These are phyloP conservation scores for Rousettus madagascariensis DNA, from an alignment of 2,797 vertebrate genomes.

Conservation along the genomic window DNA sequence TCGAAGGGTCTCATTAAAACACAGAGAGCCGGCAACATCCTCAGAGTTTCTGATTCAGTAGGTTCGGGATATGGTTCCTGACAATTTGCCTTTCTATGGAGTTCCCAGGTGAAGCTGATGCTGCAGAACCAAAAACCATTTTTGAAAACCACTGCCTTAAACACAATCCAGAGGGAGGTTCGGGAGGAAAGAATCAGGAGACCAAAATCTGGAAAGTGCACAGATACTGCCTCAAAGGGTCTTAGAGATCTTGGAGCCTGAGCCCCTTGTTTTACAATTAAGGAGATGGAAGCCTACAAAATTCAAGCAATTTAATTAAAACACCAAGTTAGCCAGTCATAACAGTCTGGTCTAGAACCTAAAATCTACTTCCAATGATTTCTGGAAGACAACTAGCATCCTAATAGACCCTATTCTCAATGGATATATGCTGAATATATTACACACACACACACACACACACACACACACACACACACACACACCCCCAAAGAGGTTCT, in stretches of 20 bases:
- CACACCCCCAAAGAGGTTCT: not conserved
- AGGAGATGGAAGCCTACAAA: not conserved
- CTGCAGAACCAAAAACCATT: not conserved
- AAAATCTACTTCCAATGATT: not conserved
- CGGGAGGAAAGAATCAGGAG: not conserved
- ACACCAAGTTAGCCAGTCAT: not conserved
- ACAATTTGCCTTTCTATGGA: not conserved
- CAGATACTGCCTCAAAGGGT: accelerated
- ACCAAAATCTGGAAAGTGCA: not conserved
- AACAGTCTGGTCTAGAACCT: not conserved
- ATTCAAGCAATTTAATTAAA: not conserved
- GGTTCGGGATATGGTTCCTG: not conserved
- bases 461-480: not conserved
- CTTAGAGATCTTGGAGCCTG: not conserved
- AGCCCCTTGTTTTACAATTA: not conserved
- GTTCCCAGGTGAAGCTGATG: not conserved
- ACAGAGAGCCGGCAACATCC: accelerated
- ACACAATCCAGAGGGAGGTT: not conserved
- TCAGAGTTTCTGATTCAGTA: too few species aligned
- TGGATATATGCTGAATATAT: not conserved
- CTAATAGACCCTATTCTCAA: not conserved
- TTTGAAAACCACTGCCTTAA: not conserved
- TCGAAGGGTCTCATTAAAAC: not conserved
- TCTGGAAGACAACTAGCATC: not conserved
- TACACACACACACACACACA: not conserved